phyloP scores from a whole-genome alignment of 2,888 invertebrate species.

The Andrena chrysosceles region DNA sequence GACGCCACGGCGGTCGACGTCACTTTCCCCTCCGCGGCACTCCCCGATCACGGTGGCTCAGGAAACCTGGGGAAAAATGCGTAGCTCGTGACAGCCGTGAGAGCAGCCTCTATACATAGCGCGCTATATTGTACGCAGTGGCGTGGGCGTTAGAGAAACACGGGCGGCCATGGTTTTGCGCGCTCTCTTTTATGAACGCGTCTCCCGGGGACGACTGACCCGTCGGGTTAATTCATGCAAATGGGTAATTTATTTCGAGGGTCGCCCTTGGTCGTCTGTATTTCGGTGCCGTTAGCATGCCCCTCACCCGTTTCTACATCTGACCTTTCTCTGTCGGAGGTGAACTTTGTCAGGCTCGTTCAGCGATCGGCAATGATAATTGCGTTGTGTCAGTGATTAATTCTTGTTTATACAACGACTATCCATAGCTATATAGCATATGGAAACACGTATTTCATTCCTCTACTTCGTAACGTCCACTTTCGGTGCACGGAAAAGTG shows the following conservation, averaged over 20 bases:
- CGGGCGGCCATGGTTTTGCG: neutral
- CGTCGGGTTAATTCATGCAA: slow-evolving; percentile 65
- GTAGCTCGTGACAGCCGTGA: slow-evolving; percentile 34
- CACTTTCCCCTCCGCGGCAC: slow-evolving; percentile 28
- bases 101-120: slow-evolving; percentile 42
- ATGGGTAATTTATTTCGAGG: slow-evolving; percentile 51
- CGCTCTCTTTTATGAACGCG: neutral
- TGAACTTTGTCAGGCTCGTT: neutral
- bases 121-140: slow-evolving; percentile 32
- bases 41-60: slow-evolving; percentile 8
- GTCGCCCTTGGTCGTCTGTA: neutral
- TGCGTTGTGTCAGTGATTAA: neutral
- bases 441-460: too few species aligned
- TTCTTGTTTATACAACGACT: too few species aligned
- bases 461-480: neutral
- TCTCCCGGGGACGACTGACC: neutral
- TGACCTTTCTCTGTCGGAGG: neutral
- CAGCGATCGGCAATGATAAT: too few species aligned
- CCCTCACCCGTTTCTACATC: neutral
- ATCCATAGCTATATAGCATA: too few species aligned
- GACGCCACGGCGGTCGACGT: slow-evolving; percentile 19
- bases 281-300: neutral
- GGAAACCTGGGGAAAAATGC: slow-evolving; percentile 24
- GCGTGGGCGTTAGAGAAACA: slow-evolving; percentile 12
- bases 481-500: neutral